A percentile compares a stretch with the other conserved stretches of the same genome.
These are phyloP conservation scores for Ibidorhyncha struthersii DNA, from an alignment of 2,113 vertebrate genomes.

Conservation along the genomic window DNA sequence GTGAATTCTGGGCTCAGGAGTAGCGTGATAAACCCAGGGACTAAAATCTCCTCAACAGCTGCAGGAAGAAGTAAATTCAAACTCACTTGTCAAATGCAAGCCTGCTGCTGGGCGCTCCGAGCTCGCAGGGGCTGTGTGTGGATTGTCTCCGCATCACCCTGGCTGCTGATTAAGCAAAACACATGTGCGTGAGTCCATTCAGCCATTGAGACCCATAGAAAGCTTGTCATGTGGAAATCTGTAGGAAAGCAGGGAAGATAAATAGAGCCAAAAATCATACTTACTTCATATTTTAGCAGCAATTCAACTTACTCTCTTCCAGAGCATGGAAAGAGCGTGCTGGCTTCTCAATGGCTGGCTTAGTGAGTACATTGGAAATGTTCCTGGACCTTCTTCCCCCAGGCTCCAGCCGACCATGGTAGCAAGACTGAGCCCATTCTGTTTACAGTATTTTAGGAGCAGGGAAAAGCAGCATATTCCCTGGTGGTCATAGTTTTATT, in stretches of 20 bases:
- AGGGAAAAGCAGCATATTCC: neutral
- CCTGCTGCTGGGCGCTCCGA: neutral
- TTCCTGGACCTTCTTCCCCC: neutral
- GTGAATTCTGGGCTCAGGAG: neutral
- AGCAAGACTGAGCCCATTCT: neutral
- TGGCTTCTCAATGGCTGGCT: neutral
- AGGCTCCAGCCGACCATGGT: neutral
- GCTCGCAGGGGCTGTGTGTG: neutral
- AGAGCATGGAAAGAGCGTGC: neutral
- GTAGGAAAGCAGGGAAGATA: neutral
- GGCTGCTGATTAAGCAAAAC: neutral
- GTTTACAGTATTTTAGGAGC: neutral
- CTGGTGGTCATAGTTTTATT: neutral
- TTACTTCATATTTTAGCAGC: neutral
- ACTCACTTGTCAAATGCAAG: neutral
- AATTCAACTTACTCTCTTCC: neutral
- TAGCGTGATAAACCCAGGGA: neutral
- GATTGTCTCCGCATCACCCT: neutral
- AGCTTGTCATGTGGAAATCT: neutral
- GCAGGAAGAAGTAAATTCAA: conserved; percentile 28
- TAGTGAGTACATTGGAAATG: neutral
- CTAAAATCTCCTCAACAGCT: neutral
- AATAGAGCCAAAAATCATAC: neutral
- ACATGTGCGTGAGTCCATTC: neutral
- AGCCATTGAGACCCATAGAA: neutral